Conservation (phyloP, 2,113 vertebrate species). For the Oncorhynchus kisutch region DNA sequence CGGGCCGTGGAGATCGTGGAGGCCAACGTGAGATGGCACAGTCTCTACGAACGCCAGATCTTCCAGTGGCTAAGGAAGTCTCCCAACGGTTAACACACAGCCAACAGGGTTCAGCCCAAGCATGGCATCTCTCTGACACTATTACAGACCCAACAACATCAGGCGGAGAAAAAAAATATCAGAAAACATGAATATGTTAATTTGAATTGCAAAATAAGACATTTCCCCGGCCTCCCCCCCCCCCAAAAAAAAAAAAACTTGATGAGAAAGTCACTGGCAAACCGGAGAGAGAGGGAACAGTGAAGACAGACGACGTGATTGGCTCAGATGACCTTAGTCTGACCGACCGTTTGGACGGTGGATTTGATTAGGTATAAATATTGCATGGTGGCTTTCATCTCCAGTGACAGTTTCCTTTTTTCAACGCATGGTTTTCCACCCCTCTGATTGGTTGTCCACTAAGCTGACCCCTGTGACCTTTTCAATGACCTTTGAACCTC, state of each 20-base stretch:
- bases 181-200: constrained; percentile 32
- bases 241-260: constrained; percentile 28
- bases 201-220: constrained; percentile 46
- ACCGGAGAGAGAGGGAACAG: not conserved
- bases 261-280: constrained; percentile 8
- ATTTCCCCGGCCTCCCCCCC: not conserved
- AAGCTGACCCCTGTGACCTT: constrained; percentile 70
- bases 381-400: constrained; percentile 75
- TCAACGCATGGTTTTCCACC: constrained; percentile 77
- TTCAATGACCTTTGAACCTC: constrained; percentile 67
- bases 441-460: constrained; percentile 69
- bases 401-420: constrained; percentile 53
- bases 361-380: constrained; percentile 46
- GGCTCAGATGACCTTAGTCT: not conserved
- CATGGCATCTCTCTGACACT: not conserved
- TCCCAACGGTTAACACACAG: constrained; percentile 61
- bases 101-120: not conserved
- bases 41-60: constrained; percentile 87
- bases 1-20: constrained; percentile 92
- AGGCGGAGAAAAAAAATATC: no score
- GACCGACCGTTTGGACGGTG: not conserved
- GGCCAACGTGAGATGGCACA: constrained; percentile 93
- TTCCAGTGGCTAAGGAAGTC: constrained; percentile 94
- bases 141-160: not conserved
- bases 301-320: not conserved